phyloP scores from a whole-genome alignment of 1,140 invertebrate species.

The Drosophila prosaltans region DNA sequence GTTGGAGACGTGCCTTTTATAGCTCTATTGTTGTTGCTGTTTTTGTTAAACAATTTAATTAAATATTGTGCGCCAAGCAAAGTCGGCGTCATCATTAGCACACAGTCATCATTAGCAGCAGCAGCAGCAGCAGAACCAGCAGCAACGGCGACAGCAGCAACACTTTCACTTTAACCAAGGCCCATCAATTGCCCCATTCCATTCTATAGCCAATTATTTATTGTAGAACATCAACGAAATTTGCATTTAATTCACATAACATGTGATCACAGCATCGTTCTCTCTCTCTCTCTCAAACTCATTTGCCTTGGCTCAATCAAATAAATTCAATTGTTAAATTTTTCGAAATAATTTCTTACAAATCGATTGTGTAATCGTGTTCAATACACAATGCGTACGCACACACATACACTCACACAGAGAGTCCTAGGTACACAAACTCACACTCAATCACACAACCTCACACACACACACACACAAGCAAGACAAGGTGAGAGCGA shows the following conservation, averaged over 20 bases:
- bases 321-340: conserved; percentile 60
- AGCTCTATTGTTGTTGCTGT: conserved; percentile 31
- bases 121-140: neutral
- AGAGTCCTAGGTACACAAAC: neutral
- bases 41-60: conserved; percentile 26
- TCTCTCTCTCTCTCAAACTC: conserved; percentile 4
- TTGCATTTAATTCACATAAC: conserved; percentile 57
- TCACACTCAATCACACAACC: neutral
- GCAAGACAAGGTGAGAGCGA: too few species aligned
- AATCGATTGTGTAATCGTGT: conserved; percentile 45
- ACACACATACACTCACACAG: neutral
- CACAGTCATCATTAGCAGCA: conserved; percentile 6
- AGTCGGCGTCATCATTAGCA: conserved; percentile 31
- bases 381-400: conserved; percentile 35
- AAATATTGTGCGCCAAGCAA: conserved; percentile 24
- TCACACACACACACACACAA: neutral
- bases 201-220: neutral
- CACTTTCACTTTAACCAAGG: conserved; percentile 41
- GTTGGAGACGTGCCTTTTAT: conserved; percentile 13
- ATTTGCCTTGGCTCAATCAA: conserved; percentile 34
- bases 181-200: neutral
- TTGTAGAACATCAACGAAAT: conserved; percentile 28
- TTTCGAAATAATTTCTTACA: conserved; percentile 36
- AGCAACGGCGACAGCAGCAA: neutral
- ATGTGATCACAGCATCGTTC: conserved; percentile 38